Base-by-base conservation (phyloP, 2,113 vertebrate species). In the Nibea albiflora region DNA sequence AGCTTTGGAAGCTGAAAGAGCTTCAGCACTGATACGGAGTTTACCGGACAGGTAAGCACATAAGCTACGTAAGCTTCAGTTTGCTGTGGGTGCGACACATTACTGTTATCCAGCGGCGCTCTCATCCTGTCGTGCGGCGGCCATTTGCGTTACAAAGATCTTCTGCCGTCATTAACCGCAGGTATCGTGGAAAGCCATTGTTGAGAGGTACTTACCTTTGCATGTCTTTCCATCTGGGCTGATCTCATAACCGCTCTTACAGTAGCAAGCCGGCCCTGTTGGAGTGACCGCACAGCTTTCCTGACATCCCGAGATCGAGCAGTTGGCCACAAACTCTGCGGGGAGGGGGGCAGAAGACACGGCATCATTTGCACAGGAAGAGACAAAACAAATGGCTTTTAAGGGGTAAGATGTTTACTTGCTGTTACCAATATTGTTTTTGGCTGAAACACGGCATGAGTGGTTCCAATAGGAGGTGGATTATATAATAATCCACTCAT, bases 201-300 rank as follows among this genome's bases (percentile, higher is more conserved):
- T 5, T 62, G 20, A 15, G 11, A 68, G 19, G 3, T 56, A 78
- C 96, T 76, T 8, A 99, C 98, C 98, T 97, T 96, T 98, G 93
- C 98, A 99, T 28, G 92, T 95, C 92, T 96, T 97, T 56, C 96
- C 88, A 14, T 99, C 97, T 1, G 94, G 88, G 6, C 95, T 94
- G 85, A 99, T 95, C 90, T 98, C 97, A 76, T 95, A 98, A 50
- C 96, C 96, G 71, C 20, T 94, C 90, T 97, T 97, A 91, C 98
- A 99, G 94, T 97, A 99, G 92, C 98, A 99, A 67, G 86, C 75
- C 0, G 97, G 92, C 0, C 97, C 97, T 0, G 22, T 81, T 44
- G 95, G 94, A 0, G 97, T 98, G 0, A 96, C 94, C 0, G 95
- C 96, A 19, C 98, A 99, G 88, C 93, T 92, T 89, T 98, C 96